Conservation (phyloP, 2,797 vertebrate genomes). For the Saxicola maurus region DNA sequence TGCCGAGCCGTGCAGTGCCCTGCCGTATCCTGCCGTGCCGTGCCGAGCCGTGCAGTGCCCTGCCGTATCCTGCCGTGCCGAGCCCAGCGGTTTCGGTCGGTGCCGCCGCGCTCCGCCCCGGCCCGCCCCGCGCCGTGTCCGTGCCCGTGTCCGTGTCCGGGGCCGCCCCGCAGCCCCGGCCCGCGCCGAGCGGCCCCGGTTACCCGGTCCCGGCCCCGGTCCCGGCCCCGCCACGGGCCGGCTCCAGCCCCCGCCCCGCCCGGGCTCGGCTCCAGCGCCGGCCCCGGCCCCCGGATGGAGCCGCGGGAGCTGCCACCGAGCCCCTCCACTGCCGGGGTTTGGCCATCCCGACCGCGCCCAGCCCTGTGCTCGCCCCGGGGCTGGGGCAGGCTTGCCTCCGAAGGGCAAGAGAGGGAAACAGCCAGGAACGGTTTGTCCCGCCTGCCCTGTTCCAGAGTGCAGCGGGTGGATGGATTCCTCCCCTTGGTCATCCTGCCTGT, state of each 20-base stretch:
- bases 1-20: too few species aligned
- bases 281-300: neutral
- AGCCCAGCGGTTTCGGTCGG: neutral
- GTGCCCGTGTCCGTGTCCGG: neutral
- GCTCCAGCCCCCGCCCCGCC: neutral
- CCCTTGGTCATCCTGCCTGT: neutral
- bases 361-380: neutral
- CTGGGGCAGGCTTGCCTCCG: too few species aligned
- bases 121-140: neutral
- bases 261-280: neutral
- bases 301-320: neutral
- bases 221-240: neutral
- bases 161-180: neutral
- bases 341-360: neutral
- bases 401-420: neutral
- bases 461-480: neutral
- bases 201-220: neutral
- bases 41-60: neutral
- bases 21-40: neutral
- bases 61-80: neutral
- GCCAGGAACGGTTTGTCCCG: neutral
- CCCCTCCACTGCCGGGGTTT: rapidly evolving
- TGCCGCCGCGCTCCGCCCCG: neutral
- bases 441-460: neutral
- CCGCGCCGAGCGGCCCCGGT: neutral